These are phyloP conservation scores for Morbakka virulenta DNA, from an alignment of 30 jellyfish, hydroid and myxozoan genomes.

Conservation along the genomic window DNA sequence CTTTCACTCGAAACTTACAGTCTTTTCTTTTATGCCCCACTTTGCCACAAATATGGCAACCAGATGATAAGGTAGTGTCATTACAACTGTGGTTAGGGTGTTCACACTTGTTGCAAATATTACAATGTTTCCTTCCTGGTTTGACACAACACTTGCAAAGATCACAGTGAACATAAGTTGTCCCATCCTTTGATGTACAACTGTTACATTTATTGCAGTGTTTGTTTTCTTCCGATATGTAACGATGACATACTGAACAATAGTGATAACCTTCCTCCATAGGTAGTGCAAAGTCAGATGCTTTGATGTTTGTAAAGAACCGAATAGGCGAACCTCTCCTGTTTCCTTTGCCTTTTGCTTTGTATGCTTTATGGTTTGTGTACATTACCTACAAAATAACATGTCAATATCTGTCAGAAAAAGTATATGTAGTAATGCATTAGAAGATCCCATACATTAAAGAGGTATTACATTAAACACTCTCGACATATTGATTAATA, in stretches of 20 bases:
- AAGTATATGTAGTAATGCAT: too few species aligned
- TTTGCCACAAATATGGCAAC: conserved; percentile 81
- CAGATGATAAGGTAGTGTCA: background rate
- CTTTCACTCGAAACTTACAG: too few species aligned
- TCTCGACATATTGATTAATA: too few species aligned
- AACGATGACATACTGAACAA: conserved; percentile 66
- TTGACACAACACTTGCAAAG: conserved; percentile 79
- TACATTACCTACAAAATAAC: conserved; percentile 68
- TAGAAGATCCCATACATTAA: too few species aligned
- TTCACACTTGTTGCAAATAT: conserved; percentile 56
- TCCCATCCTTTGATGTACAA: conserved; percentile 93
- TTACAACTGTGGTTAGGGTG: conserved; percentile 47
- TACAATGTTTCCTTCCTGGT: conserved; percentile 93
- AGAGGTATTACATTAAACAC: too few species aligned
- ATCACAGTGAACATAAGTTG: conserved; percentile 81
- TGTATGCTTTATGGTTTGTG: conserved; percentile 72
- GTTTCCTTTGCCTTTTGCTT: conserved; percentile 16
- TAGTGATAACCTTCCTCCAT: conserved; percentile 62
- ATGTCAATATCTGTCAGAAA: too few species aligned
- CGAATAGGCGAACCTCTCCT: conserved; percentile 83
- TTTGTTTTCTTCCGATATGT: conserved; percentile 61
- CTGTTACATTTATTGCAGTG: conserved; percentile 69
- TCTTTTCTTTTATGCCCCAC: conserved; percentile 75
- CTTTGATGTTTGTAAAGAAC: conserved; percentile 64
- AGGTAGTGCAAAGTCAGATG: conserved; percentile 58